Percentiles rank a stretch among this genome's conserved stretches.
phyloP scores from a whole-genome alignment of 1,140 invertebrate genomes.

The Dolichoris vasculosae region DNA sequence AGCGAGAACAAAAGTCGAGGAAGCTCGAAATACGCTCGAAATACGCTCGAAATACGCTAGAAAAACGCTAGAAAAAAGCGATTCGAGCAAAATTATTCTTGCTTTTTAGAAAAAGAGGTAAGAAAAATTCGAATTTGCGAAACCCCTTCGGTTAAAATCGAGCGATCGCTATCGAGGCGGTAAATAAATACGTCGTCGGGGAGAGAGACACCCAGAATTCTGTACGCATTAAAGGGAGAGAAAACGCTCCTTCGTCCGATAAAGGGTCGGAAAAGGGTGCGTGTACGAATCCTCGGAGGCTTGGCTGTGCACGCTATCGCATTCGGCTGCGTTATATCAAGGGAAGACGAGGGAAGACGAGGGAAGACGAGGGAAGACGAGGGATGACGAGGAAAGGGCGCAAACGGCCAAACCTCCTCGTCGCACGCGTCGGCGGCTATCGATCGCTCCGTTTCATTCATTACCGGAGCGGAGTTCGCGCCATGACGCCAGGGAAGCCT shows the following conservation, averaged over 20 bases:
- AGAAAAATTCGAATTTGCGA: too few species aligned
- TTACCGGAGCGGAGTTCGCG: not conserved
- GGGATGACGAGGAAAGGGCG: not conserved
- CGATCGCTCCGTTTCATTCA: constrained; percentile 32
- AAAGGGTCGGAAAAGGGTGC: not conserved
- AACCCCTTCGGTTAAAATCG: too few species aligned
- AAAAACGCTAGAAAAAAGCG: too few species aligned
- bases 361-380: not conserved
- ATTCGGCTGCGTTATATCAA: not conserved
- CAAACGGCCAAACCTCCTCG: not conserved
- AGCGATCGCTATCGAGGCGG: too few species aligned
- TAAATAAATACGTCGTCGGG: too few species aligned
- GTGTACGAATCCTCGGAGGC: not conserved
- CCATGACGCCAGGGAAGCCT: not conserved
- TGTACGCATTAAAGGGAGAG: too few species aligned
- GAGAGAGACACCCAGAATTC: too few species aligned
- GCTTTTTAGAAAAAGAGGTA: too few species aligned
- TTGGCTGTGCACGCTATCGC: not conserved
- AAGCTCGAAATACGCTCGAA: too few species aligned
- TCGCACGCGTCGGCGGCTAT: constrained; percentile 3
- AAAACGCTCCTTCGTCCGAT: not conserved
- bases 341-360: not conserved
- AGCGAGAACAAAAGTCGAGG: too few species aligned
- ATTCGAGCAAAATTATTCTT: too few species aligned
- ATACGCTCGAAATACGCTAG: too few species aligned